Conservation (phyloP, 2,113 vertebrate genomes). For the Illadopsis cleaveri region DNA sequence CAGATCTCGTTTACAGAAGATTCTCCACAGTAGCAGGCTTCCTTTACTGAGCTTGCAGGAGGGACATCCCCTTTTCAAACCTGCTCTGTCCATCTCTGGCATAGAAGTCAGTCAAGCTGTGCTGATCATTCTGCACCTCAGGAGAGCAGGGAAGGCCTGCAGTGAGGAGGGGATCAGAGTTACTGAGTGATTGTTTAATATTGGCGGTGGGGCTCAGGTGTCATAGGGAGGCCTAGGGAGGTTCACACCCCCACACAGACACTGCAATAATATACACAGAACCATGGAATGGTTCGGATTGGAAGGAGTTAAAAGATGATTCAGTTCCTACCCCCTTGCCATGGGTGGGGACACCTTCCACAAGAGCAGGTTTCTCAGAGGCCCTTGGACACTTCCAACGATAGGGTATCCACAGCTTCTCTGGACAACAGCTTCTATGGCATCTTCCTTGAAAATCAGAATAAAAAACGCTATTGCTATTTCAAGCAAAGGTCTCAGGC, state of each 20-base stretch:
- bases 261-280: neutral
- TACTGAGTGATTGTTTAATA: neutral
- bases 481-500: neutral
- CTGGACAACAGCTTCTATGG: neutral
- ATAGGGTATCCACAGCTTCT: neutral
- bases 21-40: neutral
- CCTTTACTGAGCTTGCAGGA: neutral
- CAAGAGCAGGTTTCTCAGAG: neutral
- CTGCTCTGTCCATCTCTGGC: fast-evolving
- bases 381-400: neutral
- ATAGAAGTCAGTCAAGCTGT: neutral
- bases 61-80: neutral
- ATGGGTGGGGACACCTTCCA: fast-evolving
- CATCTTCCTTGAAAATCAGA: neutral
- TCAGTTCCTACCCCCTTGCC: neutral
- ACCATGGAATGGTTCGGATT: fast-evolving
- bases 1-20: neutral
- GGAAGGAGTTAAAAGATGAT: neutral
- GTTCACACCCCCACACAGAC: neutral
- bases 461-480: neutral
- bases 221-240: neutral
- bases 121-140: neutral
- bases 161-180: neutral
- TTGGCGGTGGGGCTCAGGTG: neutral
- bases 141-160: neutral